These are phyloP conservation scores for Congeria kusceri DNA, from an alignment of 2,888 invertebrate species.

Conservation along the genomic window DNA sequence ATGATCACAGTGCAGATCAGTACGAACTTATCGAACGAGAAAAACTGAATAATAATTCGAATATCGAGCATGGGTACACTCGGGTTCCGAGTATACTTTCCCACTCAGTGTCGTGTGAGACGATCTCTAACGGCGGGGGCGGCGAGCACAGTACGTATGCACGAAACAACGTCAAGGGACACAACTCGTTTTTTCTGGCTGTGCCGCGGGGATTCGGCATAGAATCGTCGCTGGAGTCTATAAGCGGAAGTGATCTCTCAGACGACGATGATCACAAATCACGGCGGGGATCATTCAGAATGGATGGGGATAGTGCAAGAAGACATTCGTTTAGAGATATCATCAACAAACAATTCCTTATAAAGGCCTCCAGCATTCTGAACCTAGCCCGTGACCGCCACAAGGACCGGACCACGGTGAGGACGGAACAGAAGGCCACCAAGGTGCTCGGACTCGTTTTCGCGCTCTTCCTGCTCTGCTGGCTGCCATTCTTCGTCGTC, in stretches of 20 bases:
- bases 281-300: conserved; percentile 1
- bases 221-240: conserved; percentile 52
- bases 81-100: conserved; percentile 45
- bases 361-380: conserved; percentile 81
- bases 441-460: conserved; percentile 88
- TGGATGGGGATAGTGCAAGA: conserved; percentile 8
- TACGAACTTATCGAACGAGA: conserved; percentile 35
- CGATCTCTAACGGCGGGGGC: conserved; percentile 27
- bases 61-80: conserved; percentile 22
- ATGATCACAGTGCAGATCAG: conserved; percentile 6
- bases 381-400: conserved; percentile 71
- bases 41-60: conserved; percentile 22
- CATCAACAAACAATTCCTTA: conserved; percentile 80
- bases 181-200: conserved; percentile 40
- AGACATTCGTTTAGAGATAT: conserved; percentile 56
- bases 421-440: conserved; percentile 97
- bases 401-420: conserved; percentile 85
- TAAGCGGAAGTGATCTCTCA: conserved; percentile 50
- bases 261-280: conserved; percentile 53
- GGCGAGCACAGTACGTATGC: not conserved
- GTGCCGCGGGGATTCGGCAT: conserved; percentile 34
- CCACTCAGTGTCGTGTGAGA: conserved; percentile 52
- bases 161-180: conserved; percentile 1
- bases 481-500: conserved; percentile 84
- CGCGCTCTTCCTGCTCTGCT: conserved; percentile 83